Percentiles rank a stretch among this genome's conserved stretches.
Evolutionary conservation across 2,113 vertebrate genomes (phyloP).

Genomic region (Oceanodroma tethys): DNA sequence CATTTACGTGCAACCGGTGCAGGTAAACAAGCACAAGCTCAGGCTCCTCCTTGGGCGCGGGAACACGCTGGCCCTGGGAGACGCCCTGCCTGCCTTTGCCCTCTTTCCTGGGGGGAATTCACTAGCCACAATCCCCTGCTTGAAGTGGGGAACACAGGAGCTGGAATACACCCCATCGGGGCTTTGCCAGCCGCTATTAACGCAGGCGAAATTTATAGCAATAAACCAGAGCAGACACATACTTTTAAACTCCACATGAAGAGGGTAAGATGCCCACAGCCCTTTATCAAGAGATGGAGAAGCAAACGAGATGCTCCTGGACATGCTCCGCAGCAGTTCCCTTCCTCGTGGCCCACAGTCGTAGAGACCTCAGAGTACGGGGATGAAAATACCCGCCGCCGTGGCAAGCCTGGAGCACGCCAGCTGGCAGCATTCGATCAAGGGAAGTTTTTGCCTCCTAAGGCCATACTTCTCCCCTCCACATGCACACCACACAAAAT

Average conservation of each 20-base stretch:
- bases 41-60: neutral
- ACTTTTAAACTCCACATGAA: neutral
- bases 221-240: neutral
- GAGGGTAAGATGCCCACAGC: neutral
- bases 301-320: neutral
- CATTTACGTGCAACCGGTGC: neutral
- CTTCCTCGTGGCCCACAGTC: rapidly evolving
- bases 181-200: neutral
- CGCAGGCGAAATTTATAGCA: neutral
- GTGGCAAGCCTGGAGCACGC: rapidly evolving
- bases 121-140: neutral
- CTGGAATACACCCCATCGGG: neutral
- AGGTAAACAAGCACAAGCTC: neutral
- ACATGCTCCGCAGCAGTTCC: neutral
- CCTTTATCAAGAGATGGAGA: neutral
- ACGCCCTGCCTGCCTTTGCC: neutral
- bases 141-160: neutral
- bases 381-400: neutral
- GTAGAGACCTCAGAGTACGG: neutral
- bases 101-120: constrained; percentile 7
- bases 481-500: neutral
- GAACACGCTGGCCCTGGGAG: neutral
- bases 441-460: neutral
- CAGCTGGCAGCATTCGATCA: neutral
- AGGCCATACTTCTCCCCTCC: neutral